Percentiles rank a stretch among this genome's conserved stretches.
These are phyloP conservation scores for Rhabdomys pumilio DNA, from an alignment of 2,797 vertebrate species.

Conservation along the genomic window DNA sequence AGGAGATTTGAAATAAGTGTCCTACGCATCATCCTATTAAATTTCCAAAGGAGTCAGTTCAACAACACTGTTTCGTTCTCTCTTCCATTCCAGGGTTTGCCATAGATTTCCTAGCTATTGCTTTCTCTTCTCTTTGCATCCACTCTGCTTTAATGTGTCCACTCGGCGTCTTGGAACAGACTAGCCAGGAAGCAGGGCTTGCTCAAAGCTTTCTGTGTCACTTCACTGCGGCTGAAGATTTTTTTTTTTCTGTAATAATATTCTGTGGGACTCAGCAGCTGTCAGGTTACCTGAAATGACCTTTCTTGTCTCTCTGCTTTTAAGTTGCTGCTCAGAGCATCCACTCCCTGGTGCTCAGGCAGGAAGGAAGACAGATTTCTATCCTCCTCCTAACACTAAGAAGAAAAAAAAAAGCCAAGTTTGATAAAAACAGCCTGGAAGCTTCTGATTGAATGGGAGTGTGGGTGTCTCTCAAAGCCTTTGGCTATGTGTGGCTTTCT, in stretches of 20 bases:
- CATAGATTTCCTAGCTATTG: background rate
- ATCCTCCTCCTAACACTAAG: background rate
- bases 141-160: background rate
- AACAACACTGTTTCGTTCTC: fast-evolving
- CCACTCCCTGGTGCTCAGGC: background rate
- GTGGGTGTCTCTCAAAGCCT: conserved; percentile 62
- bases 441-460: conserved; percentile 25
- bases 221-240: background rate
- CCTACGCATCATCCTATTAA: background rate
- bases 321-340: conserved; percentile 47
- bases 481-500: conserved; percentile 62
- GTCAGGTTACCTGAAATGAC: background rate
- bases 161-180: background rate
- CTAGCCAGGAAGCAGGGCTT: background rate
- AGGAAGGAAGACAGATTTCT: conserved; percentile 52
- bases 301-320: conserved; percentile 61
- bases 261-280: background rate
- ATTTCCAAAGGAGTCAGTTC: background rate
- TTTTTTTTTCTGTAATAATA: background rate
- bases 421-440: background rate
- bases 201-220: background rate
- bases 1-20: conserved; percentile 12
- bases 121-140: conserved; percentile 49
- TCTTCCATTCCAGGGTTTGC: background rate
- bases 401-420: background rate